These are phyloP conservation scores for Beaufortia kweichowensis DNA, from an alignment of 2,113 vertebrate species.

Conservation along the genomic window DNA sequence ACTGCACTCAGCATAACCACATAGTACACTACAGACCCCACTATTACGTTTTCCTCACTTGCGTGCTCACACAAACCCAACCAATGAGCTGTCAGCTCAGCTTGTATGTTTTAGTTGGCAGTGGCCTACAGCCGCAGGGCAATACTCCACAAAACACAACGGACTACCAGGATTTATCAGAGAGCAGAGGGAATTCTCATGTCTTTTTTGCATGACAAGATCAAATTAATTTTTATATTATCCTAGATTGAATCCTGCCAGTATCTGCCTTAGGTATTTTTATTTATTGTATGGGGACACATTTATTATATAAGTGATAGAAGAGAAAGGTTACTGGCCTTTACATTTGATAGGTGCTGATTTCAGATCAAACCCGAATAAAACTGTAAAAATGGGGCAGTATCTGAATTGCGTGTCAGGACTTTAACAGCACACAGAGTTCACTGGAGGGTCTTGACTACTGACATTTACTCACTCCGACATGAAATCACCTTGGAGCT, in stretches of 20 bases:
- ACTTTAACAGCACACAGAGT: not conserved
- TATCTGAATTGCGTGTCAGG: not conserved
- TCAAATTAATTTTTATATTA: not conserved
- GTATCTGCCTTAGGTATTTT: not conserved
- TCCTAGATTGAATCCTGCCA: not conserved
- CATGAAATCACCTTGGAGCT: constrained; percentile 23
- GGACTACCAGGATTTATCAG: not conserved
- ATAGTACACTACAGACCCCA: not conserved
- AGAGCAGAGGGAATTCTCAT: not conserved
- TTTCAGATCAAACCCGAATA: constrained; percentile 37
- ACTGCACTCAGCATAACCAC: not conserved
- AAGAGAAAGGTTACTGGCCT: no score
- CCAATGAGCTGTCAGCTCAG: not conserved
- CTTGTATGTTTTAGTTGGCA: constrained; percentile 23
- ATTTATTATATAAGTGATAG: constrained; percentile 9
- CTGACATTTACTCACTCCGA: constrained; percentile 17
- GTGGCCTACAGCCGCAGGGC: constrained; percentile 67
- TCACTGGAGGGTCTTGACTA: not conserved
- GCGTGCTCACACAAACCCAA: not conserved
- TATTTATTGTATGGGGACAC: no score
- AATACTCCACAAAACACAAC: not conserved
- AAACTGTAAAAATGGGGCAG: constrained; percentile 58
- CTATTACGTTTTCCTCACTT: not conserved
- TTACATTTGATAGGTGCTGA: no score
- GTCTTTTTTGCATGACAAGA: not conserved